Base-by-base conservation (phyloP, 2,113 vertebrate species). In the Terrapene triunguis region DNA sequence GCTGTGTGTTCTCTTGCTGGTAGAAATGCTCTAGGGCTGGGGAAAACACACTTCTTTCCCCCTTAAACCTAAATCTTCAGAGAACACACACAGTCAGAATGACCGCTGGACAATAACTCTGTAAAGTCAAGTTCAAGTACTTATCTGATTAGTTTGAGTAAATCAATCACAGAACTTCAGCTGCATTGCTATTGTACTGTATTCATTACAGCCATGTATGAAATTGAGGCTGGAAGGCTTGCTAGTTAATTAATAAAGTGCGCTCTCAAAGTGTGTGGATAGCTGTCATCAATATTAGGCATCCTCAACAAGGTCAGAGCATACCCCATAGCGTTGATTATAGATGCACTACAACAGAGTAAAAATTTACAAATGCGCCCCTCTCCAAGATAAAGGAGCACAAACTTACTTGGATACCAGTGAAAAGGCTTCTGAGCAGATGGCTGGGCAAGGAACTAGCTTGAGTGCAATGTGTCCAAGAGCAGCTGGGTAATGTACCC, bases 351-450 rank as follows among this genome's bases (percentile, higher is more conserved):
- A 2, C 3, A 32, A 32, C 25, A 53, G 57, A 65, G 24, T 19
- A 32, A 53, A 57, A 86, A 44, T 76, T 47, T 27, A 10, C 4
- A 72, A 38, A 21, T 0, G 0, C 48, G 27, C 69, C 8, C 48
- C 3, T 25, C 54, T 0, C 0, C 44, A 74, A 88, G 19, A 84
- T n/a, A 25, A 72, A 91, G 57, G 3, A 89, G 48, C 25, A 25
- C 2, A 38, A 65, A 87, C 97, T 98, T 82, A 99, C 99, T 99
- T 99, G 96, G 99, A 99, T 89, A 99, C 99, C 35, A 99, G 98
- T 3, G 99, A 99, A 96, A 99, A 99, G 4, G 99, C 99, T 76
- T 99, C 99, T 0, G 99, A 98, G 90, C 99, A 99, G 98, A 99
- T 98, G 94, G 99, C 99, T 3, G 99, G 99, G 96, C 99, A 99